A percentile compares a stretch with the other conserved stretches of the same genome.
These are phyloP conservation scores for Craniophora ligustri DNA, from an alignment of 2,888 invertebrate species.

Conservation along the genomic window DNA sequence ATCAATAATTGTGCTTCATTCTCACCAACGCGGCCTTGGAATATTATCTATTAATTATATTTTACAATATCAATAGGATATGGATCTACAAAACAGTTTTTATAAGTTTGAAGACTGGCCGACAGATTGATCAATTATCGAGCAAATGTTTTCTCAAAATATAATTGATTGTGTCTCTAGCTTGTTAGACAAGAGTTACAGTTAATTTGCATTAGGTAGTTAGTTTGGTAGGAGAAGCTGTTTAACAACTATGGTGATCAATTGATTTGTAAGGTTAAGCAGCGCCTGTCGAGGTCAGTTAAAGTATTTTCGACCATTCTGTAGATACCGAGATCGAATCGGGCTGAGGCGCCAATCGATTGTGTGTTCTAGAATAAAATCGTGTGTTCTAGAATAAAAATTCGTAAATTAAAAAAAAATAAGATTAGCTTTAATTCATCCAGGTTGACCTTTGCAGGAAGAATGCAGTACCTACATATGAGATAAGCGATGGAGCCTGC, in stretches of 20 bases:
- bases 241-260: too few relatives aligned
- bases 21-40: not conserved
- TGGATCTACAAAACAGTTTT: not conserved
- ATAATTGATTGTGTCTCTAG: not conserved
- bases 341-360: too few relatives aligned
- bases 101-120: not conserved
- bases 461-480: conserved; percentile 21
- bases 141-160: too few relatives aligned
- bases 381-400: too few relatives aligned
- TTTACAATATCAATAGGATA: not conserved
- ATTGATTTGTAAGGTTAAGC: too few relatives aligned
- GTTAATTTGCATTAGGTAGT: not conserved
- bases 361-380: too few relatives aligned
- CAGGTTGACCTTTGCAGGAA: conserved; percentile 30
- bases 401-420: too few relatives aligned
- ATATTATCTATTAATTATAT: not conserved
- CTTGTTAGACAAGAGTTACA: not conserved
- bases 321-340: too few relatives aligned
- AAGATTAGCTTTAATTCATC: too few relatives aligned
- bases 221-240: too few relatives aligned
- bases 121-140: not conserved
- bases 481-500: conserved; percentile 24
- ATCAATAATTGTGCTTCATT: conserved; percentile 7
- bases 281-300: too few relatives aligned
- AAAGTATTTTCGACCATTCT: too few relatives aligned